Evolutionary conservation across 2,113 vertebrate genomes (phyloP).

Genomic region (Neogobius melanostomus): DNA sequence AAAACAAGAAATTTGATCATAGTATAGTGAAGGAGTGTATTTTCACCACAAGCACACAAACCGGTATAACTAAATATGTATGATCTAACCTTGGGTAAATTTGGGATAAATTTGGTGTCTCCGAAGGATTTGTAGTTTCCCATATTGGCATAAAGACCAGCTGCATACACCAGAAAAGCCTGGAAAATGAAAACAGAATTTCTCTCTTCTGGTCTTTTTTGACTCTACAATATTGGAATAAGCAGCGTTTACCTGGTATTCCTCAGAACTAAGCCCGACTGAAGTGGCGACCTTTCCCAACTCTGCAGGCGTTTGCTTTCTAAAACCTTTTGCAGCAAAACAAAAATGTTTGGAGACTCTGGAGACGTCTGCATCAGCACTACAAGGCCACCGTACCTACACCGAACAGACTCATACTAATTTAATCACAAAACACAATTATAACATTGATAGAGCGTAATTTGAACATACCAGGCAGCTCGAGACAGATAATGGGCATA

Average conservation of each 20-base stretch:
- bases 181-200: constrained; percentile 44
- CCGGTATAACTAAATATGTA: background rate
- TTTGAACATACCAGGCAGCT: constrained; percentile 80
- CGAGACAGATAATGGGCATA: constrained; percentile 87
- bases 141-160: constrained; percentile 91
- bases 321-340: constrained; percentile 85
- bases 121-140: constrained; percentile 96
- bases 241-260: constrained; percentile 80
- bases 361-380: constrained; percentile 90
- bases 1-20: background rate
- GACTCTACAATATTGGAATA: background rate
- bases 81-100: constrained; percentile 86
- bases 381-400: constrained; percentile 85
- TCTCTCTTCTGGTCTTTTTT: background rate
- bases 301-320: constrained; percentile 78
- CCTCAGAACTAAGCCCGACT: constrained; percentile 81
- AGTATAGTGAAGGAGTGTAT: background rate
- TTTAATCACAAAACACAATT: background rate
- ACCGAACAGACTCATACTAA: background rate
- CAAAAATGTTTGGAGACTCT: constrained; percentile 85
- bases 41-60: background rate
- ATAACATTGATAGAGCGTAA: background rate
- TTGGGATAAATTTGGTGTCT: constrained; percentile 92
- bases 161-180: constrained; percentile 90
- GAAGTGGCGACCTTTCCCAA: constrained; percentile 77